Percentiles rank a stretch among this genome's conserved stretches.
phyloP scores from a whole-genome alignment of 2,113 vertebrate species.

The Spheniscus mendiculus region DNA sequence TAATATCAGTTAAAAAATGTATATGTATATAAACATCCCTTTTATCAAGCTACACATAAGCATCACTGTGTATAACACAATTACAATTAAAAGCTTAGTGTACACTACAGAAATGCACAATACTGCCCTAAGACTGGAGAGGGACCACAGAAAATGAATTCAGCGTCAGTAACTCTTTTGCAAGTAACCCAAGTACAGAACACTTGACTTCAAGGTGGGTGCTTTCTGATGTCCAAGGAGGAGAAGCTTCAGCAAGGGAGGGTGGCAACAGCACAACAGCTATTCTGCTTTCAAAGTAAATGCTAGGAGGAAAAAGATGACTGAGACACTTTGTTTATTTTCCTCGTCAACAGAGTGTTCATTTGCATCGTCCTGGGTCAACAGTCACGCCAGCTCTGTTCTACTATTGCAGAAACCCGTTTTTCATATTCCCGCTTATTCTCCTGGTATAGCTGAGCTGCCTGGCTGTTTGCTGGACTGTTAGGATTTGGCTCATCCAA shows the following conservation, averaged over 20 bases:
- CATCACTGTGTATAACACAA: conserved; percentile 75
- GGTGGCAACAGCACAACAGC: conserved; percentile 88
- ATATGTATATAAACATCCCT: conserved; percentile 72
- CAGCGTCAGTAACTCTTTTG: conserved; percentile 77
- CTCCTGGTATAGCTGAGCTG: conserved; percentile 98
- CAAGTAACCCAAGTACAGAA: conserved; percentile 94
- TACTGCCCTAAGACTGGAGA: conserved; percentile 71
- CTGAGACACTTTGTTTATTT: conserved; percentile 83
- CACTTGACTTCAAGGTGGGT: conserved; percentile 86
- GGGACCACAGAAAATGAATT: conserved; percentile 64
- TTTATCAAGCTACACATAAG: conserved; percentile 75
- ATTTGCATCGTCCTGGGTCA: conserved; percentile 84
- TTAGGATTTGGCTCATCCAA: conserved; percentile 98
- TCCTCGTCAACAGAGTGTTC: conserved; percentile 85
- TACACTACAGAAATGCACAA: conserved; percentile 74
- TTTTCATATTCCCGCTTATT: conserved; percentile 99
- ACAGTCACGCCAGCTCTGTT: conserved; percentile 99
- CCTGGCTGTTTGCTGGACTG: conserved; percentile 98
- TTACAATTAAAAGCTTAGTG: conserved; percentile 76
- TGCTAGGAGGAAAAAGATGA: conserved; percentile 81
- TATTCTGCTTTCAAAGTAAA: conserved; percentile 91
- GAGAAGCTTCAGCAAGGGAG: conserved; percentile 80
- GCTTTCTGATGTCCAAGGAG: conserved; percentile 80
- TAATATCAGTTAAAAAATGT: conserved; percentile 72
- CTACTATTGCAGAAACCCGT: conserved; percentile 97